A percentile compares a stretch with the other conserved stretches of the same genome.
These are phyloP conservation scores for Emydocephalus ijimae DNA, from an alignment of 2,113 vertebrate genomes.

Conservation along the genomic window DNA sequence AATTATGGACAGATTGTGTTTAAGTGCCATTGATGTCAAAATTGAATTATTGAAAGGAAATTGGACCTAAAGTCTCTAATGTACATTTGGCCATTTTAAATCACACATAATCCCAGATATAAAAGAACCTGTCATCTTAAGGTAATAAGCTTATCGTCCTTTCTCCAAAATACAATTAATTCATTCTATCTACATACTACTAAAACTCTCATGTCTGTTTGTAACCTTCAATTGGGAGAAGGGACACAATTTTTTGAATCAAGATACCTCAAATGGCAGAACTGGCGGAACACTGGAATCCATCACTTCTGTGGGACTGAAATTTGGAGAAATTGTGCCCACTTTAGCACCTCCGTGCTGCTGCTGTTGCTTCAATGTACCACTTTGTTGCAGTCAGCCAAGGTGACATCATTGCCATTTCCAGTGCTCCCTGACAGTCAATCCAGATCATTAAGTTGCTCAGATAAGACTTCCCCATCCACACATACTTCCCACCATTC, in stretches of 20 bases:
- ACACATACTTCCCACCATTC: too few species aligned
- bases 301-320: neutral
- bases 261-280: neutral
- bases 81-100: neutral
- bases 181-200: neutral
- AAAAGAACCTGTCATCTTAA: neutral
- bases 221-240: neutral
- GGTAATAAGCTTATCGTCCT: neutral
- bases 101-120: neutral
- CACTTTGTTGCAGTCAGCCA: neutral
- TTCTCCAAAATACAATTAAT: neutral
- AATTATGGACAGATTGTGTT: neutral
- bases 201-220: neutral
- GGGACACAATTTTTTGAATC: neutral
- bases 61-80: neutral
- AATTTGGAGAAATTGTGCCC: neutral
- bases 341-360: neutral
- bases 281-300: neutral
- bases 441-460: neutral
- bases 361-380: too few species aligned
- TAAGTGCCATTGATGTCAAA: neutral
- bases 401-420: neutral
- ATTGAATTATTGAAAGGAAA: neutral
- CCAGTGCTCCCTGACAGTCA: neutral
- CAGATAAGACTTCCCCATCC: neutral